Evolutionary conservation across 2,113 vertebrate genomes (phyloP).

Genomic region (Psittacula cyanocephala): DNA sequence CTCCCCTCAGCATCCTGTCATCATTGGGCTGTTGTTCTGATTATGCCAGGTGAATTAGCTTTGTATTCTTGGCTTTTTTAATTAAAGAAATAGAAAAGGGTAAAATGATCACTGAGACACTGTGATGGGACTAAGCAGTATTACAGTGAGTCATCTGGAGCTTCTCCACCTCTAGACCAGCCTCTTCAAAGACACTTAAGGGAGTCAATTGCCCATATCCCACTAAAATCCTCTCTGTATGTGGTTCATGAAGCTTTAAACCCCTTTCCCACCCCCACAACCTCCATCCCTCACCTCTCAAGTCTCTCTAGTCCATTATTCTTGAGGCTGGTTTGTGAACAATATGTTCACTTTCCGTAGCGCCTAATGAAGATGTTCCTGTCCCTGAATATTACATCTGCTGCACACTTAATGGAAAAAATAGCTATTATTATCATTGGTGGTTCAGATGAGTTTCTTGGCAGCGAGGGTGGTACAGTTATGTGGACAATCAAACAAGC

Average conservation of each 20-base stretch:
- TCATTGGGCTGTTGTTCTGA: background rate
- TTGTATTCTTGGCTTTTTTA: background rate
- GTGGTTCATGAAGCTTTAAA: constrained; percentile 38
- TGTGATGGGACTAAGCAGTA: background rate
- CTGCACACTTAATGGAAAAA: constrained; percentile 13
- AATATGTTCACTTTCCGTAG: constrained; percentile 13
- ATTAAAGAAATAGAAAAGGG: background rate
- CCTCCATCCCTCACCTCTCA: constrained; percentile 28
- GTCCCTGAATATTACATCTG: constrained; percentile 1
- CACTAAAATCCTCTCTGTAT: constrained; percentile 21
- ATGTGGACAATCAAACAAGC: constrained; percentile 38
- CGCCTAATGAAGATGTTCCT: constrained; percentile 45
- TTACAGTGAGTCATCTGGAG: background rate
- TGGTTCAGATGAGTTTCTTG: constrained; percentile 36
- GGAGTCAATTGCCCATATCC: constrained; percentile 45
- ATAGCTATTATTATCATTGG: background rate
- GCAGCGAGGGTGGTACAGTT: constrained; percentile 31
- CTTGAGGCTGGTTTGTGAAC: background rate
- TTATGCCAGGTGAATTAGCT: background rate
- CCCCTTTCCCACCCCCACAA: background rate
- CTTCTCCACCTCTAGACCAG: background rate
- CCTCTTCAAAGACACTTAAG: constrained; percentile 36
- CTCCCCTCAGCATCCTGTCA: background rate
- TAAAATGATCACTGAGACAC: background rate
- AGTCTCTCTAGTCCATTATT: constrained; percentile 58